A percentile compares a stretch with the other conserved stretches of the same genome.
These are phyloP conservation scores for Monopis laevigella DNA, from an alignment of 2,888 invertebrate species.

Conservation along the genomic window DNA sequence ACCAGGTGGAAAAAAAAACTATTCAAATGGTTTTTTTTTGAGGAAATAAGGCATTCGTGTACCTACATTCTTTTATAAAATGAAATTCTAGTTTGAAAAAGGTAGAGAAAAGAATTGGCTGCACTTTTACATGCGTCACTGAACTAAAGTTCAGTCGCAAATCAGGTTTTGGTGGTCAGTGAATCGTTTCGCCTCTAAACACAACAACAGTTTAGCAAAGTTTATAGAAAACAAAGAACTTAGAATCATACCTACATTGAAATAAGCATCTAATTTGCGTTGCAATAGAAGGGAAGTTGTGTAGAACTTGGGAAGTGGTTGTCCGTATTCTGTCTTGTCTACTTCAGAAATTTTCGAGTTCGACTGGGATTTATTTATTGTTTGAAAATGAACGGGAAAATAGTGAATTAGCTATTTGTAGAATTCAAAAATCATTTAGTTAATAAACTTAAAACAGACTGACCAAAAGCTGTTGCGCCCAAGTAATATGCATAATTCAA, in stretches of 20 bases:
- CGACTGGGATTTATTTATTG: constrained; percentile 7
- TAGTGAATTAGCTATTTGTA: too few relatives aligned
- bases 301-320: not conserved
- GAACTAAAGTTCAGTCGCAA: constrained; percentile 11
- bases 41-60: too few relatives aligned
- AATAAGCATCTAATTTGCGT: not conserved
- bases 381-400: too few relatives aligned
- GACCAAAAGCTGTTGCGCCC: too few relatives aligned
- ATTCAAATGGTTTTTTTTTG: too few relatives aligned
- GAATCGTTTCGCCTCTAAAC: constrained; percentile 8
- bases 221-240: not conserved
- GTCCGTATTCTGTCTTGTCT: constrained; percentile 7
- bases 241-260: not conserved
- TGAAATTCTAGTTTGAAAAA: too few relatives aligned
- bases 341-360: constrained; percentile 7
- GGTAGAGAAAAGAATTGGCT: too few relatives aligned
- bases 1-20: too few relatives aligned
- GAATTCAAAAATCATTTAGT: too few relatives aligned
- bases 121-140: constrained; percentile 13
- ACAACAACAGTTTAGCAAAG: not conserved
- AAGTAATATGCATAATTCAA: too few relatives aligned
- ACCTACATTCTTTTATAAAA: too few relatives aligned
- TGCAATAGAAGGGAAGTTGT: not conserved
- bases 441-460: too few relatives aligned
- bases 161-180: constrained; percentile 16